Evolutionary conservation across 2,888 invertebrate genomes (phyloP).

Genomic region (Chloromyia formosa): DNA sequence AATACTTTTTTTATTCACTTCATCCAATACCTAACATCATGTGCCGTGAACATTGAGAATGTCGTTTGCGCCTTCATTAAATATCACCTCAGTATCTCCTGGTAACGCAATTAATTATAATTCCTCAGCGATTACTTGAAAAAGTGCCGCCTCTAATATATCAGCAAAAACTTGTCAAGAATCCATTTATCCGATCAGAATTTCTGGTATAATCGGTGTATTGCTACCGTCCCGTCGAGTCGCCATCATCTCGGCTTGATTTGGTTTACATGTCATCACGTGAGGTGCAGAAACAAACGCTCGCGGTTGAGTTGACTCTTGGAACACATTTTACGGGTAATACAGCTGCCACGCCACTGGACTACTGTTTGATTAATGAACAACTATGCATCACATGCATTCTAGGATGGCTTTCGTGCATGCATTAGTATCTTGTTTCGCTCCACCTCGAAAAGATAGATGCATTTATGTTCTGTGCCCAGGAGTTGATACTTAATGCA

Average conservation of each 20-base stretch:
- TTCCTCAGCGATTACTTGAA: neutral
- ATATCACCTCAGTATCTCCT: neutral
- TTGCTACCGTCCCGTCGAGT: neutral
- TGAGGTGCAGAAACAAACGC: constrained; percentile 21
- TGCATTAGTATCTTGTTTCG: neutral
- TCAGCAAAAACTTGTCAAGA: constrained; percentile 19
- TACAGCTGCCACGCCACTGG: neutral
- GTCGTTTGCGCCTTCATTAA: neutral
- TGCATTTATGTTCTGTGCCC: neutral
- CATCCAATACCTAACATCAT: too few relatives aligned
- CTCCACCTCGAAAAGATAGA: neutral
- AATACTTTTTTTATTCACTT: too few relatives aligned
- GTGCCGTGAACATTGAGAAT: too few relatives aligned
- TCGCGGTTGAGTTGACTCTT: neutral
- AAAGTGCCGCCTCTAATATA: constrained; percentile 14
- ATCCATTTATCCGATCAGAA: constrained; percentile 29
- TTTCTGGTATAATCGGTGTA: neutral
- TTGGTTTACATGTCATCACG: constrained; percentile 2
- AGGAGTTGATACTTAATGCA: too few relatives aligned
- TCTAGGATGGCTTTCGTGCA: constrained; percentile 1
- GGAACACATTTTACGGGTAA: constrained; percentile 4
- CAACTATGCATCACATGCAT: constrained; percentile 16
- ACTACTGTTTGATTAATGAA: constrained; percentile 27
- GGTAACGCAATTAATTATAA: constrained; percentile 22
- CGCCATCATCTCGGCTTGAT: constrained; percentile 2